Percentiles rank a stretch among this genome's conserved stretches.
These are phyloP conservation scores for Brenthis ino DNA, from an alignment of 2,888 invertebrate species.

Conservation along the genomic window DNA sequence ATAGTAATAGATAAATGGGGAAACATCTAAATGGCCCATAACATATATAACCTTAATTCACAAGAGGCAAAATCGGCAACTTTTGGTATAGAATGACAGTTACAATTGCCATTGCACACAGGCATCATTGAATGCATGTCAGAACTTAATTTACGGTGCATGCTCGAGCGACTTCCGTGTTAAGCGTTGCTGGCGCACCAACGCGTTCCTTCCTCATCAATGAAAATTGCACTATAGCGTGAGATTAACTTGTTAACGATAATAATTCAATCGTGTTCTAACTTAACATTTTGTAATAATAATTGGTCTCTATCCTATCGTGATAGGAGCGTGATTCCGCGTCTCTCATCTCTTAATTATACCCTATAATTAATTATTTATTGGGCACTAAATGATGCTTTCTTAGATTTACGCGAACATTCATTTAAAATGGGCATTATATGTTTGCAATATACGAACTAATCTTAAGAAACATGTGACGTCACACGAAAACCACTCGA, in stretches of 20 bases:
- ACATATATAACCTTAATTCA: constrained; percentile 5
- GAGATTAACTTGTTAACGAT: constrained; percentile 11
- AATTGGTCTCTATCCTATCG: background rate
- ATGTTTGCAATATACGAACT: too few species aligned
- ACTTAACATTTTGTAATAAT: constrained; percentile 1
- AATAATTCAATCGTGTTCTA: background rate
- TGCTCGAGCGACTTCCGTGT: constrained; percentile 16
- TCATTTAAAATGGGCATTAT: too few species aligned
- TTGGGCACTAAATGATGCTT: too few species aligned
- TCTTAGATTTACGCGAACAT: too few species aligned
- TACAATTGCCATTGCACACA: constrained; percentile 1
- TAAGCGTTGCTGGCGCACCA: constrained; percentile 14
- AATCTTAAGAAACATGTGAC: too few species aligned
- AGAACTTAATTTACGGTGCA: constrained; percentile 15
- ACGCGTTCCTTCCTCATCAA: constrained; percentile 8
- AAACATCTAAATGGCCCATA: background rate
- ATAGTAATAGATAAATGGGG: too few species aligned
- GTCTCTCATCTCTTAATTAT: too few species aligned
- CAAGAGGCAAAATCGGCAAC: constrained; percentile 10
- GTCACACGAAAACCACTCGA: too few species aligned
- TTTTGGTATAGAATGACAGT: background rate
- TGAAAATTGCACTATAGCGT: constrained; percentile 11
- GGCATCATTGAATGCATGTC: constrained; percentile 20
- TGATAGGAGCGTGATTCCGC: background rate
- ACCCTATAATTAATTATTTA: too few species aligned